Conservation (phyloP, 2,888 invertebrate genomes). For the Drosophila affinis region DNA sequence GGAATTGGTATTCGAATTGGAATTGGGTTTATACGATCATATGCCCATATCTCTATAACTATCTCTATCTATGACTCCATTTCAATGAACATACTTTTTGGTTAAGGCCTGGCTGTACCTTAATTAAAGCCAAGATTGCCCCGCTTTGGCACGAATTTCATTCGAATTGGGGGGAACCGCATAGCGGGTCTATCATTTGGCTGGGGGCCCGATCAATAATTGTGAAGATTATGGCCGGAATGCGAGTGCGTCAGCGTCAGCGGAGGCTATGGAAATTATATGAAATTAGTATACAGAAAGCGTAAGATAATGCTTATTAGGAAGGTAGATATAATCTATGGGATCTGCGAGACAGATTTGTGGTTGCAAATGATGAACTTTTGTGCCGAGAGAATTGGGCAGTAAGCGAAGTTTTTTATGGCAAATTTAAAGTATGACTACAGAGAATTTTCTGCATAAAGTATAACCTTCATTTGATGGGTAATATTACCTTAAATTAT, state of each 20-base stretch:
- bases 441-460: not conserved
- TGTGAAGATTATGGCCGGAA: constrained; percentile 30
- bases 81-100: constrained; percentile 31
- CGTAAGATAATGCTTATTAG: constrained; percentile 7
- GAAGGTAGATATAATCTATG: not conserved
- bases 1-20: constrained; percentile 45
- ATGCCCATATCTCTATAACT: constrained; percentile 2
- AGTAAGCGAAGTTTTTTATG: not conserved
- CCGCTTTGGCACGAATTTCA: constrained; percentile 64
- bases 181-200: constrained; percentile 57
- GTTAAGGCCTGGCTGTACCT: constrained; percentile 53
- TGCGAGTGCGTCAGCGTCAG: constrained; percentile 17
- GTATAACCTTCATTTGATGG: not conserved
- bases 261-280: constrained; percentile 23
- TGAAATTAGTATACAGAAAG: constrained; percentile 15
- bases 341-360: not conserved
- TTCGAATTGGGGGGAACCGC: constrained; percentile 43
- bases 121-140: constrained; percentile 70
- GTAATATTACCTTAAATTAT: not conserved
- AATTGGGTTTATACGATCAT: constrained; percentile 14
- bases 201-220: constrained; percentile 3
- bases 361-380: not conserved
- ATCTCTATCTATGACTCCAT: constrained; percentile 13
- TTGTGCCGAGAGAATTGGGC: too few species aligned
- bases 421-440: too few species aligned